These are phyloP conservation scores for Antheraea yamamai DNA, from an alignment of 2,888 invertebrate species.

Conservation along the genomic window DNA sequence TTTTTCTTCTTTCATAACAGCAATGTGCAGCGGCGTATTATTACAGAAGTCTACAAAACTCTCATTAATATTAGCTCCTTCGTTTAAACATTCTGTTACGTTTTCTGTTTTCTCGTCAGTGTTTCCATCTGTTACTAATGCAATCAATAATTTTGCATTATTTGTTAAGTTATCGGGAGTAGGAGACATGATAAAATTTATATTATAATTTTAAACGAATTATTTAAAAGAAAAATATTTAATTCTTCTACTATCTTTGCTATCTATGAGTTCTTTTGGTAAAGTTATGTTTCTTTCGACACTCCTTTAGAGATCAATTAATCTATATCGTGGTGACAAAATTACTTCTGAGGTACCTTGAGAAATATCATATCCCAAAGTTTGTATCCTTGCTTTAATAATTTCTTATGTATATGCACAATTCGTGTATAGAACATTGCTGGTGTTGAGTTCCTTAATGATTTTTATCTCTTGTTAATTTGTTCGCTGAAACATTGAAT, in stretches of 20 bases:
- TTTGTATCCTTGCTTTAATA: background rate
- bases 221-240: background rate
- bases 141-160: background rate
- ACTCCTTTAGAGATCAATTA: background rate
- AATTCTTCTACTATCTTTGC: background rate
- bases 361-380: background rate
- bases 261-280: no score
- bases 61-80: slow-evolving; percentile 15
- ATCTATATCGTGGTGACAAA: no score
- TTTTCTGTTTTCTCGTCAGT: slow-evolving; percentile 2
- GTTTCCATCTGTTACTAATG: slow-evolving; percentile 21
- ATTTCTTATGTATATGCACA: background rate
- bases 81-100: background rate
- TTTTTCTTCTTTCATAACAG: slow-evolving; percentile 14
- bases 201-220: background rate
- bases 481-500: background rate
- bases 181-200: background rate
- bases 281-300: background rate
- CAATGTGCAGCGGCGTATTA: slow-evolving; percentile 15
- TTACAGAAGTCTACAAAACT: slow-evolving; percentile 8
- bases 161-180: background rate
- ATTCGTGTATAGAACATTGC: background rate
- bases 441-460: background rate
- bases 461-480: background rate
- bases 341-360: no score